These are phyloP conservation scores for Amazonetta brasiliensis DNA, from an alignment of 2,797 vertebrate species.

Conservation along the genomic window DNA sequence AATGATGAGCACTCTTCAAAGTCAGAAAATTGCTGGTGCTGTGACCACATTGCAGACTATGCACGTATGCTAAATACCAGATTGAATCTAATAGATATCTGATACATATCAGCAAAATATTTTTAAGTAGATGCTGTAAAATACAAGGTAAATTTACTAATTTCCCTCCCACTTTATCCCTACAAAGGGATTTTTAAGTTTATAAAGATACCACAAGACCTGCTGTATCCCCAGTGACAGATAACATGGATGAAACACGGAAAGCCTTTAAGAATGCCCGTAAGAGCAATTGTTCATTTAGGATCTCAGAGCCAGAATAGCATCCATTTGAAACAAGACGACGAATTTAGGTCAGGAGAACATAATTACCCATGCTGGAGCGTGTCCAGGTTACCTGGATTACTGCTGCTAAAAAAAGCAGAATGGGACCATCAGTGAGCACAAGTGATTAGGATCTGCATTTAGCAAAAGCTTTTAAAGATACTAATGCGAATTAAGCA, in stretches of 20 bases:
- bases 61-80: not conserved
- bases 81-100: not conserved
- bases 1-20: not conserved
- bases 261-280: not conserved
- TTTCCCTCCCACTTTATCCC: not conserved
- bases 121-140: not conserved
- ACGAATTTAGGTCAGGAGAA: slow-evolving; percentile 59
- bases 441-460: not conserved
- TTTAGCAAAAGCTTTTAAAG: slow-evolving; percentile 33
- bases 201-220: not conserved
- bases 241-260: not conserved
- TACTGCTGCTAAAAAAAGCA: slow-evolving; percentile 62
- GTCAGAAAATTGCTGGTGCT: not conserved
- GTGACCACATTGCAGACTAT: not conserved
- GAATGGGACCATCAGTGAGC: not conserved
- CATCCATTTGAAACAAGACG: not conserved
- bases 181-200: not conserved
- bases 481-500: not conserved
- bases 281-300: not conserved
- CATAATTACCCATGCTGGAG: slow-evolving; percentile 53
- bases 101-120: not conserved
- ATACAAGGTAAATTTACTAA: not conserved
- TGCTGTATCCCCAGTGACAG: not conserved
- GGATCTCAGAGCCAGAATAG: not conserved
- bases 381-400: slow-evolving; percentile 68